Evolutionary conservation across 2,797 vertebrate species (phyloP).

Genomic region (Lophius americanus): DNA sequence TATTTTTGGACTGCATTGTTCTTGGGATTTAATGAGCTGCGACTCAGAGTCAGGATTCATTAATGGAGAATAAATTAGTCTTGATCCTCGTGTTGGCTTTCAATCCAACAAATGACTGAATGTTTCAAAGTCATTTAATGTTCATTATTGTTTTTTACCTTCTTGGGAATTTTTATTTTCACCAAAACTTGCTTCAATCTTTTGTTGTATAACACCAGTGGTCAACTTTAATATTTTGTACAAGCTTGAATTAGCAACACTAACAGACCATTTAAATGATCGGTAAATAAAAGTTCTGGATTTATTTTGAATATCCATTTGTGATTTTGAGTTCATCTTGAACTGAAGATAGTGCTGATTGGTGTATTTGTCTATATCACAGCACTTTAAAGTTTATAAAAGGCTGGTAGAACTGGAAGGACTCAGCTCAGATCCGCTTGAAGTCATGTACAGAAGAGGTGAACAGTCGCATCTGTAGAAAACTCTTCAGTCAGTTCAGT

Average conservation of each 20-base stretch:
- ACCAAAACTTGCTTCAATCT: slow-evolving; percentile 29
- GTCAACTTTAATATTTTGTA: slow-evolving; percentile 3
- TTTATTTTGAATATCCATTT: slow-evolving; percentile 3
- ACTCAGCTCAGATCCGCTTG: slow-evolving; percentile 20
- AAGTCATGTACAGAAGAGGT: slow-evolving; percentile 50
- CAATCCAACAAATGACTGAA: slow-evolving; percentile 22
- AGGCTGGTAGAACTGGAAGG: slow-evolving; percentile 22
- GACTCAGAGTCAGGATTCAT: not conserved
- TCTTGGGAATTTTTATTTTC: slow-evolving; percentile 4
- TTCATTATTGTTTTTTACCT: slow-evolving; percentile 8
- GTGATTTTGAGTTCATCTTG: slow-evolving; percentile 14
- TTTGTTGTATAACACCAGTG: slow-evolving; percentile 20
- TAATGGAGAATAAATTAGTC: slow-evolving; percentile 10
- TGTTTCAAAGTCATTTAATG: slow-evolving; percentile 4
- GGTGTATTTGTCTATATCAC: slow-evolving; percentile 19
- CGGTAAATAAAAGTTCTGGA: not conserved
- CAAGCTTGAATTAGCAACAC: slow-evolving; percentile 20
- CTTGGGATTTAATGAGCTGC: slow-evolving; percentile 19
- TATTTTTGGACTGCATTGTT: slow-evolving; percentile 5
- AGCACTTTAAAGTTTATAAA: slow-evolving; percentile 39
- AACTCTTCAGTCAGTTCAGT: slow-evolving; percentile 29
- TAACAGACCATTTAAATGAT: not conserved
- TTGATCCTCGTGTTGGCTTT: slow-evolving; percentile 46
- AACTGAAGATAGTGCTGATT: slow-evolving; percentile 18
- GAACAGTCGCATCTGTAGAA: slow-evolving; percentile 29